These are phyloP conservation scores for Rhopalosiphum nymphaeae DNA, from an alignment of 2,888 invertebrate species.

Conservation along the genomic window DNA sequence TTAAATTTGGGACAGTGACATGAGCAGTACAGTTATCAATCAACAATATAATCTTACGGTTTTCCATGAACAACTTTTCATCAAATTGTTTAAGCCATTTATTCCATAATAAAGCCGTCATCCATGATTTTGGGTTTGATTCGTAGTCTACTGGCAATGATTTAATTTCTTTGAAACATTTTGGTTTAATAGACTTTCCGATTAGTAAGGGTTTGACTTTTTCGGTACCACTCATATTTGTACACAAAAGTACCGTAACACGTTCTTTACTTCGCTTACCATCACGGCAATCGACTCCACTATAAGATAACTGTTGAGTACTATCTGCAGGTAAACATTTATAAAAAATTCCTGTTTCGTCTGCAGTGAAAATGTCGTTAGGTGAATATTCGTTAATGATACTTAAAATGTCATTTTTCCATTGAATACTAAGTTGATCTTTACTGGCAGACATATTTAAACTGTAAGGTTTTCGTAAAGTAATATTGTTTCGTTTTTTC, in stretches of 20 bases:
- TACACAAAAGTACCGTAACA: constrained; percentile 18
- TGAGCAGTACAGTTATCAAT: not conserved
- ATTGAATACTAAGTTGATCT: not conserved
- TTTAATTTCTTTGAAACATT: not conserved
- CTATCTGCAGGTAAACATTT: not conserved
- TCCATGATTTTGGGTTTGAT: not conserved
- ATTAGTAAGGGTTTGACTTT: not conserved
- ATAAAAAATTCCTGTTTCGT: not conserved
- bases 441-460: not conserved
- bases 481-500: constrained; percentile 24
- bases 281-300: not conserved
- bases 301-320: not conserved
- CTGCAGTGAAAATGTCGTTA: not conserved
- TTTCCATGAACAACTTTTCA: not conserved
- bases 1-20: not conserved
- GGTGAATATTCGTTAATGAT: not conserved
- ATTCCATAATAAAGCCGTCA: not conserved
- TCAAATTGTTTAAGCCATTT: constrained; percentile 6
- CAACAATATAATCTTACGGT: not conserved
- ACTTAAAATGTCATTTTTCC: not conserved
- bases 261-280: not conserved
- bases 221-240: constrained; percentile 30
- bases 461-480: not conserved
- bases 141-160: constrained; percentile 19
- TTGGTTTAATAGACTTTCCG: not conserved